Conservation (phyloP, 2,888 invertebrate species). For the Limnephilus marmoratus region DNA sequence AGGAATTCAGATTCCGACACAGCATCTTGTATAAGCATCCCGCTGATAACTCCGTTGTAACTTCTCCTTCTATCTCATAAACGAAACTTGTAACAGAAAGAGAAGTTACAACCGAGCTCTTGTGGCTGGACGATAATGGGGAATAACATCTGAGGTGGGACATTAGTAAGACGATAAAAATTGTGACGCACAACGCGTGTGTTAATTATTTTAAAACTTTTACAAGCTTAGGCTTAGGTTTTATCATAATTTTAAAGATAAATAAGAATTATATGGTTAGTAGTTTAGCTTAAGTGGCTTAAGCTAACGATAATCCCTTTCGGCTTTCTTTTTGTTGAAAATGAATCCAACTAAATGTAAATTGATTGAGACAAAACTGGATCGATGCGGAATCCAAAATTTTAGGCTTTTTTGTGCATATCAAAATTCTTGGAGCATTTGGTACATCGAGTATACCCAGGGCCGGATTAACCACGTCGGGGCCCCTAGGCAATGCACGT, state of each 20-base stretch:
- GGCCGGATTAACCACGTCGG: no score
- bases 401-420: no score
- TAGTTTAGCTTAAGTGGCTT: neutral
- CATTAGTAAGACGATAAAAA: neutral
- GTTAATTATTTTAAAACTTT: neutral
- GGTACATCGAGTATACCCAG: no score
- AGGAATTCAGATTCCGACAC: constrained; percentile 1
- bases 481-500: no score
- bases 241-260: neutral
- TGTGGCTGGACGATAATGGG: neutral
- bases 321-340: neutral
- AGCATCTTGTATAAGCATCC: neutral
- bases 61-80: neutral
- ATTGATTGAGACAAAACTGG: neutral
- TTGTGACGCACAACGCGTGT: neutral
- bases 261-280: neutral
- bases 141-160: neutral
- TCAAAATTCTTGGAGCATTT: no score
- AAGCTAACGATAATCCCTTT: neutral
- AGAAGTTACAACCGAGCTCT: neutral
- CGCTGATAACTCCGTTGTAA: neutral
- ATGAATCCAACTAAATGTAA: neutral
- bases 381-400: neutral
- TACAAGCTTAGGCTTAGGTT: neutral
- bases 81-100: neutral